phyloP scores from a whole-genome alignment of 2,113 vertebrate genomes.

The Asarcornis scutulata region DNA sequence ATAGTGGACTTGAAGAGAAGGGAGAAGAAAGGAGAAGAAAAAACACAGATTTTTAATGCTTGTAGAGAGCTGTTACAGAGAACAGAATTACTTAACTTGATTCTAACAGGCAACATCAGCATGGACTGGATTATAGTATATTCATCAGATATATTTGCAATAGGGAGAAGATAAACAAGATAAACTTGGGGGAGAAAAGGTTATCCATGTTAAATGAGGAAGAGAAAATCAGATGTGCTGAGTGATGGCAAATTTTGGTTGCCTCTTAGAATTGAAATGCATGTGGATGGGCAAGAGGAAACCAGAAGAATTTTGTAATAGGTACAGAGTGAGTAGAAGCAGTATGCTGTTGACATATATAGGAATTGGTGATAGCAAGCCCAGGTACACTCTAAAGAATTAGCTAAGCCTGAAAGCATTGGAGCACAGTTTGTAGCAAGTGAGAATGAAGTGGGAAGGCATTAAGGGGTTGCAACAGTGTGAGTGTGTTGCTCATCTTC shows the following conservation, averaged over 20 bases:
- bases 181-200: background rate
- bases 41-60: background rate
- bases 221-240: background rate
- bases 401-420: background rate
- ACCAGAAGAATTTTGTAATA: background rate
- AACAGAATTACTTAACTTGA: background rate
- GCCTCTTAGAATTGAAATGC: background rate
- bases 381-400: background rate
- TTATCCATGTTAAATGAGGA: background rate
- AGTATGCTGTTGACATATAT: background rate
- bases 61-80: background rate
- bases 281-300: background rate
- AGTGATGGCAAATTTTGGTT: background rate
- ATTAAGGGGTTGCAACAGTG: background rate
- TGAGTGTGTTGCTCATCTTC: background rate
- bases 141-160: background rate
- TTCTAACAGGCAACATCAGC: fast-evolving
- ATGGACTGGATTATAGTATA: background rate
- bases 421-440: background rate
- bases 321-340: background rate
- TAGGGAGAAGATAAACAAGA: background rate
- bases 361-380: background rate
- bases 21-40: background rate
- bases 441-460: background rate
- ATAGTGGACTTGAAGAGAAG: background rate